Evolutionary conservation across 2,797 vertebrate species (phyloP).

Genomic region (Kryptolebias ocellatus): DNA sequence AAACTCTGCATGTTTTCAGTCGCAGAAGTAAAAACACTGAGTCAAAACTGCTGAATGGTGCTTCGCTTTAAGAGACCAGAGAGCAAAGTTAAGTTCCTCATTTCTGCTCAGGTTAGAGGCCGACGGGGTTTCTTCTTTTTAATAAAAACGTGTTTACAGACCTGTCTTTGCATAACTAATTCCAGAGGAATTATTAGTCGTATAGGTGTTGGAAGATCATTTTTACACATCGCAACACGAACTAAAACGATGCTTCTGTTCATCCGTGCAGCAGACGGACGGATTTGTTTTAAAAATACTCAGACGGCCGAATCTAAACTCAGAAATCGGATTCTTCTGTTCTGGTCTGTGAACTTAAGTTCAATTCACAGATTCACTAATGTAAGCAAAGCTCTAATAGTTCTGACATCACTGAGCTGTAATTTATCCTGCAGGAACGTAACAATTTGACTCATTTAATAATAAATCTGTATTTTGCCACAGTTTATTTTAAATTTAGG

Average conservation of each 20-base stretch:
- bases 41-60: neutral
- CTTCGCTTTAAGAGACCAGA: slow-evolving; percentile 7
- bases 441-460: too few relatives aligned
- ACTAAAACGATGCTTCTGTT: slow-evolving; percentile 36
- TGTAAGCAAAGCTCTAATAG: too few relatives aligned
- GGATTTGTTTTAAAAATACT: too few relatives aligned
- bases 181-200: slow-evolving; percentile 1
- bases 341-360: too few relatives aligned
- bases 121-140: neutral
- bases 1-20: slow-evolving; percentile 1
- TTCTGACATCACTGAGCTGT: too few relatives aligned
- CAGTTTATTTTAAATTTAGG: too few relatives aligned
- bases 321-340: neutral
- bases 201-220: slow-evolving; percentile 6
- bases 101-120: slow-evolving; percentile 6
- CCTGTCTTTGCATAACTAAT: neutral
- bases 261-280: slow-evolving; percentile 20
- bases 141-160: slow-evolving; percentile 7
- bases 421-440: too few relatives aligned
- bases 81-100: neutral
- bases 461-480: too few relatives aligned
- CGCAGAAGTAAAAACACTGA: slow-evolving; percentile 13
- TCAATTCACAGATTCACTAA: too few relatives aligned
- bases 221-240: slow-evolving; percentile 19
- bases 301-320: too few relatives aligned